phyloP scores from a whole-genome alignment of 2,888 invertebrate genomes.

The Zygaena filipendulae region DNA sequence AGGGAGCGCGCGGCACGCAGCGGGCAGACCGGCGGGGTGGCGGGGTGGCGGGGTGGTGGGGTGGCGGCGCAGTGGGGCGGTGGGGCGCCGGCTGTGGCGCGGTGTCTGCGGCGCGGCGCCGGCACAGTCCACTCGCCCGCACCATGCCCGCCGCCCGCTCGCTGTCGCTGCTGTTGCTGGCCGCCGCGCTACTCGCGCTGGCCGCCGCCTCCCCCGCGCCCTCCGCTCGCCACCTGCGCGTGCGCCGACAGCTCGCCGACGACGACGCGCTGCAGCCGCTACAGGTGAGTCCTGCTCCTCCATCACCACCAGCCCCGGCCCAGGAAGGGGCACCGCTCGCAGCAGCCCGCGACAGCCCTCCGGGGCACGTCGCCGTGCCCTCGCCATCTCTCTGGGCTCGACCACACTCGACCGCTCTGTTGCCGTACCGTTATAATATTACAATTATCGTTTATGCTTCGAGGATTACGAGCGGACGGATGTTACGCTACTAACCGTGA shows the following conservation, averaged over 20 bases:
- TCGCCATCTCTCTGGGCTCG: background rate
- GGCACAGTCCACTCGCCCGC: conserved; percentile 22
- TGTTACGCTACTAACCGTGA: too few relatives aligned
- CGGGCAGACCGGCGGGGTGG: too few relatives aligned
- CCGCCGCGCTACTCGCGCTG: conserved; percentile 14
- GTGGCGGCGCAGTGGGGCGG: conserved; percentile 13
- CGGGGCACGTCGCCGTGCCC: background rate
- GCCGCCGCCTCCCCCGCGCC: conserved; percentile 21
- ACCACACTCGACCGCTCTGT: too few relatives aligned
- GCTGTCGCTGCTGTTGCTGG: conserved; percentile 21
- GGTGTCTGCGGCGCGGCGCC: conserved; percentile 15
- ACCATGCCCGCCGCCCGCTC: conserved; percentile 23
- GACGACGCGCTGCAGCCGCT: conserved; percentile 51
- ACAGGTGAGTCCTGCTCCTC: conserved; percentile 36
- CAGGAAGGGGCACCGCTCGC: conserved; percentile 1
- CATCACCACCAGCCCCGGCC: conserved; percentile 3
- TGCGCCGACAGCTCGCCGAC: conserved; percentile 45
- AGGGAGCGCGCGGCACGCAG: too few relatives aligned
- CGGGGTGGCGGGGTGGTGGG: too few relatives aligned
- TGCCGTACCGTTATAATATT: too few relatives aligned
- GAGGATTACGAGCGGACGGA: too few relatives aligned
- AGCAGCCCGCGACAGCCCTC: background rate
- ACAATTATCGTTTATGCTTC: too few relatives aligned
- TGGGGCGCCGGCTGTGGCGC: conserved; percentile 7
- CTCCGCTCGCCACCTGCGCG: conserved; percentile 22